These are phyloP conservation scores for Drosophila gaucha DNA, from an alignment of 2,888 invertebrate species.

Conservation along the genomic window DNA sequence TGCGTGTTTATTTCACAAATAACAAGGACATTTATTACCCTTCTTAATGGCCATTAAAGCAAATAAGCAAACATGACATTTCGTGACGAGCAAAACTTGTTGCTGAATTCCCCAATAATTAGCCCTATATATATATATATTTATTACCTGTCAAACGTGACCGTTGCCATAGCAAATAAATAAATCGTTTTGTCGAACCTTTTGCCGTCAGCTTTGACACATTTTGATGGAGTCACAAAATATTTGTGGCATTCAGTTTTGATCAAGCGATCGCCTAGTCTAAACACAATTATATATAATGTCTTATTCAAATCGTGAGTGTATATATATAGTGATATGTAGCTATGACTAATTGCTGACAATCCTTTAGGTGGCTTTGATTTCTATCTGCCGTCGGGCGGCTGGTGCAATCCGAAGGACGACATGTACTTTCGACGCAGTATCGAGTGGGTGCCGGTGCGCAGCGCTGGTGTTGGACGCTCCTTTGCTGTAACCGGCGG, in stretches of 20 bases:
- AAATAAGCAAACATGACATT: slow-evolving; percentile 12
- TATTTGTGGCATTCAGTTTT: slow-evolving; percentile 21
- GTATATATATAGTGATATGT: background rate
- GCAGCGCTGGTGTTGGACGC: slow-evolving; percentile 74
- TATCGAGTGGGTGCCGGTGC: slow-evolving; percentile 90
- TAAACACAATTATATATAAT: slow-evolving; percentile 27
- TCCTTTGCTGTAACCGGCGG: slow-evolving; percentile 79
- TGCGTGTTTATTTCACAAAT: slow-evolving; percentile 36
- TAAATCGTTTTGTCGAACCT: slow-evolving; percentile 62
- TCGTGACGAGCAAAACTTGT: background rate
- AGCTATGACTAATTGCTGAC: background rate
- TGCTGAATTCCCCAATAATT: background rate
- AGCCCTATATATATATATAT: background rate
- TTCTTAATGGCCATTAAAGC: slow-evolving; percentile 34
- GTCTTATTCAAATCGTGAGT: slow-evolving; percentile 68
- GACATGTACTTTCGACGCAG: slow-evolving; percentile 90
- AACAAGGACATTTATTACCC: slow-evolving; percentile 23
- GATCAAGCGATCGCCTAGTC: slow-evolving; percentile 1
- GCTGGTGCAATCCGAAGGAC: slow-evolving; percentile 90
- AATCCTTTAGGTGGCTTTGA: slow-evolving; percentile 60
- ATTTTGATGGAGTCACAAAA: slow-evolving; percentile 9
- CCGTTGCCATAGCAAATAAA: slow-evolving; percentile 63
- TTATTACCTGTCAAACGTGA: slow-evolving; percentile 8
- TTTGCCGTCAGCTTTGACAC: slow-evolving; percentile 38
- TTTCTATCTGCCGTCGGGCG: slow-evolving; percentile 87